phyloP scores from a whole-genome alignment of 2,797 vertebrate genomes.

The Anabas testudineus region DNA sequence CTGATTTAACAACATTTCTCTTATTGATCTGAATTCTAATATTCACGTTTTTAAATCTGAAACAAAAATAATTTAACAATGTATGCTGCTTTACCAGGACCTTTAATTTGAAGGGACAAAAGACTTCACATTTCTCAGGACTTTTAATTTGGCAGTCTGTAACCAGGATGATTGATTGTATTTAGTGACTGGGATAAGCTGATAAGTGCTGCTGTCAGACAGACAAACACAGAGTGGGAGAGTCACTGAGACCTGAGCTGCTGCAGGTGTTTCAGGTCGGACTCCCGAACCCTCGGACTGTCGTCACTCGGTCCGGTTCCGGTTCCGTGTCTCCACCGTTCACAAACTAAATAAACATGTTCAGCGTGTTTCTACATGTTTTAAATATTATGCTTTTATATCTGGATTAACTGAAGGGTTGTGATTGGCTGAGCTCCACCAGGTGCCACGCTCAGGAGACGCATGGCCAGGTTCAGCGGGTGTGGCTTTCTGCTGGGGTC shows the following conservation, averaged over 20 bases:
- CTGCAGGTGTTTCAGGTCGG: too few species aligned
- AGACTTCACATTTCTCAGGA: not conserved
- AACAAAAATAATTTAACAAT: not conserved
- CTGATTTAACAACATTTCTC: not conserved
- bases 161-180: too few species aligned
- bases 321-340: too few species aligned
- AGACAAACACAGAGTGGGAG: too few species aligned
- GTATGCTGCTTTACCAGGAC: too few species aligned
- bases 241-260: too few species aligned
- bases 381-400: constrained; percentile 1
- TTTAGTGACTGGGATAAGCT: not conserved
- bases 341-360: too few species aligned
- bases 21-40: not conserved
- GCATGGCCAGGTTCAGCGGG: not conserved
- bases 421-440: constrained; percentile 46
- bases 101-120: too few species aligned
- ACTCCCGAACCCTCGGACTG: too few species aligned
- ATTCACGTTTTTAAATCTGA: too few species aligned
- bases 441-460: not conserved
- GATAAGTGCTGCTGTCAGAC: constrained; percentile 25
- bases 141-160: constrained; percentile 12
- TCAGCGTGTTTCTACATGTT: not conserved
- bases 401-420: constrained; percentile 7
- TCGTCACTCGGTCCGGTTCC: too few species aligned
- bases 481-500: not conserved